These are phyloP conservation scores for Aldabrachelys gigantea DNA, from an alignment of 2,113 vertebrate species.

Conservation along the genomic window DNA sequence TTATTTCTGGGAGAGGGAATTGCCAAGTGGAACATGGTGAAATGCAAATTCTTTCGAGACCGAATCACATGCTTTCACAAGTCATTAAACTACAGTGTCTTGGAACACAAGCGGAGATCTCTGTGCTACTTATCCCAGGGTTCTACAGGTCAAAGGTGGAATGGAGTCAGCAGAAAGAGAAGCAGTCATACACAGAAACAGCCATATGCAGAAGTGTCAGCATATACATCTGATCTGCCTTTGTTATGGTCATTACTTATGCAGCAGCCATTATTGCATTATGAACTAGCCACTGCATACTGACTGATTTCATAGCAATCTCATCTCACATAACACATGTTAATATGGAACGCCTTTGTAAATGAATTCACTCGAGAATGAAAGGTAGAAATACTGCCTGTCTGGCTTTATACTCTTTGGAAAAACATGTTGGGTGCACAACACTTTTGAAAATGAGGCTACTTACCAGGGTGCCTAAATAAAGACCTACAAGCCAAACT, in stretches of 20 bases:
- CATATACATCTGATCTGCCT: slow-evolving; percentile 23
- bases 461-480: background rate
- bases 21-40: slow-evolving; percentile 18
- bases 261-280: slow-evolving; percentile 34
- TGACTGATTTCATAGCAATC: background rate
- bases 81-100: slow-evolving; percentile 42
- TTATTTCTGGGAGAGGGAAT: background rate
- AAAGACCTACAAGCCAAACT: background rate
- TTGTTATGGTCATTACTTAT: slow-evolving; percentile 10
- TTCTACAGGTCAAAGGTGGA: background rate
- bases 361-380: slow-evolving; percentile 5
- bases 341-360: background rate
- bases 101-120: slow-evolving; percentile 17
- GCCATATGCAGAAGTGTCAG: slow-evolving; percentile 51
- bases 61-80: slow-evolving; percentile 41
- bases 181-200: background rate
- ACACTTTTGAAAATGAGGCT: background rate
- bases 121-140: slow-evolving; percentile 37
- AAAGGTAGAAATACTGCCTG: background rate
- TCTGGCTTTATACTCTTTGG: background rate
- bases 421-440: slow-evolving; percentile 1
- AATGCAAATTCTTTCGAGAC: slow-evolving; percentile 40
- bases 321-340: background rate
- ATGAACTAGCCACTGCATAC: background rate
- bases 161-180: slow-evolving; percentile 25